These are phyloP conservation scores for Elegia similella DNA, from an alignment of 2,888 invertebrate species.

Conservation along the genomic window DNA sequence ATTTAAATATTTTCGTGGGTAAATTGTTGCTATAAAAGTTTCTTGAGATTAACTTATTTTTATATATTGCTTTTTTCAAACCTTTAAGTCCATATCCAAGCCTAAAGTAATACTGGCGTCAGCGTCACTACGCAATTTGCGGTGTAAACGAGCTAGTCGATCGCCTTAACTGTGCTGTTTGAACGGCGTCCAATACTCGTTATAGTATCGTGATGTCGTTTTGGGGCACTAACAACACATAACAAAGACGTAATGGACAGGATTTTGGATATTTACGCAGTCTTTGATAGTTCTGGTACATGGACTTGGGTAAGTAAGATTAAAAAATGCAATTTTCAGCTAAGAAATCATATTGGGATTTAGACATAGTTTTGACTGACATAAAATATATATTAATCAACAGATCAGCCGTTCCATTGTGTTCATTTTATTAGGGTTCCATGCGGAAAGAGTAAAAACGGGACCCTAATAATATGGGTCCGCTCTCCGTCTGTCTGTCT, in stretches of 20 bases:
- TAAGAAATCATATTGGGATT: no score
- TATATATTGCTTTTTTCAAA: no score
- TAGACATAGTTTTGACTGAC: no score
- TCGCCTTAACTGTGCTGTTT: slow-evolving; percentile 38
- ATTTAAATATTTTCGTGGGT: no score
- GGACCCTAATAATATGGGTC: no score
- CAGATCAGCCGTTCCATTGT: no score
- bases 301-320: not conserved
- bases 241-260: slow-evolving; percentile 7
- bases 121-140: slow-evolving; percentile 41
- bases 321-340: not conserved
- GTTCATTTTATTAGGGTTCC: no score
- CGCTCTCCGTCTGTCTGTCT: no score
- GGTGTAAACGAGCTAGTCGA: slow-evolving; percentile 39
- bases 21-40: no score
- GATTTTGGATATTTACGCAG: not conserved
- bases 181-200: slow-evolving; percentile 40
- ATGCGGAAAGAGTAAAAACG: no score
- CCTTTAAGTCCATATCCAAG: slow-evolving; percentile 5
- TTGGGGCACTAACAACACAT: slow-evolving; percentile 1
- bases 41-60: no score
- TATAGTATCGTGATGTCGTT: slow-evolving; percentile 8
- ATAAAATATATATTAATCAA: no score
- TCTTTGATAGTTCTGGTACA: not conserved
- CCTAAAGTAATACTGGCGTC: slow-evolving; percentile 4